Evolutionary conservation across 1,140 invertebrate species (phyloP).

Genomic region (Apocrypta bakeri): DNA sequence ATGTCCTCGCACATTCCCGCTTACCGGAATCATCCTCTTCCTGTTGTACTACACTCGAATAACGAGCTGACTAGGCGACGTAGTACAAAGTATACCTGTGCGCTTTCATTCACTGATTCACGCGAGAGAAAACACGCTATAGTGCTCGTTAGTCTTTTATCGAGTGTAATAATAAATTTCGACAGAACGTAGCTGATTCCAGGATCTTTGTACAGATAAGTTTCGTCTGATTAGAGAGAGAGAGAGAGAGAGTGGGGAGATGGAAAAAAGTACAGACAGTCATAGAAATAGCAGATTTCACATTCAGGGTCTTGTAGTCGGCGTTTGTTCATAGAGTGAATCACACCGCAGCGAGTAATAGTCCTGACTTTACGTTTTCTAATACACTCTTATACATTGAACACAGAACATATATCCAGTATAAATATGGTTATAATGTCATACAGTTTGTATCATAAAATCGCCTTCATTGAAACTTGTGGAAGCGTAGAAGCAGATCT

Average conservation of each 20-base stretch:
- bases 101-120: slow-evolving; percentile 55
- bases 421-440: no score
- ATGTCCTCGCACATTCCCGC: slow-evolving; percentile 67
- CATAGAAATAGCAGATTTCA: slow-evolving; percentile 16
- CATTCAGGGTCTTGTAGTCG: slow-evolving; percentile 39
- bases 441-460: background rate
- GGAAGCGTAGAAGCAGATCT: slow-evolving; percentile 4
- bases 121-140: background rate
- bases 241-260: background rate
- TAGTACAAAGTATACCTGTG: background rate
- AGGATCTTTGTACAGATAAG: slow-evolving; percentile 3
- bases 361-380: background rate
- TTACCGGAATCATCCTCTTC: slow-evolving; percentile 59
- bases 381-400: background rate
- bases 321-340: slow-evolving; percentile 24
- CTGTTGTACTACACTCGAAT: background rate
- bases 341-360: slow-evolving; percentile 10
- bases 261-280: slow-evolving; percentile 7
- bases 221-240: background rate
- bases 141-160: background rate
- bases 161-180: slow-evolving; percentile 14
- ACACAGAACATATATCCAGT: background rate
- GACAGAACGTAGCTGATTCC: slow-evolving; percentile 13
- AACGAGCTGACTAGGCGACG: slow-evolving; percentile 39
- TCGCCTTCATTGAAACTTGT: background rate